Percentiles rank a stretch among this genome's conserved stretches.
These are phyloP conservation scores for Zaprionus davidi DNA, from an alignment of 1,140 invertebrate species.

Conservation along the genomic window DNA sequence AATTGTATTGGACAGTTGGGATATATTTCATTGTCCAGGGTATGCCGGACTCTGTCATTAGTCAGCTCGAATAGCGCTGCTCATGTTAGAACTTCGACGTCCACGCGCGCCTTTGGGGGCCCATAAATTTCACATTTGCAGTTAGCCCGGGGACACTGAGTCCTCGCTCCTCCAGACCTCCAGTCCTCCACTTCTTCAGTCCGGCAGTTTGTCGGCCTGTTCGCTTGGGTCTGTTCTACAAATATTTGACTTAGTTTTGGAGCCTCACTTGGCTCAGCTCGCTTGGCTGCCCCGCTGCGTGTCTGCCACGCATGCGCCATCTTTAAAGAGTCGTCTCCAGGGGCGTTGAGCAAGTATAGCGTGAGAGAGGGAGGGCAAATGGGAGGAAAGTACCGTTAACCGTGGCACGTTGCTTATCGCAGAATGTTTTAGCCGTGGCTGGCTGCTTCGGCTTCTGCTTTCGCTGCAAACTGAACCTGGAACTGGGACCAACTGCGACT, in stretches of 20 bases:
- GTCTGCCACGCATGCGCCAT: slow-evolving; percentile 76
- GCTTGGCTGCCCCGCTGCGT: slow-evolving; percentile 58
- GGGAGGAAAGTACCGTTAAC: slow-evolving; percentile 58
- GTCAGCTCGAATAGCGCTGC: not conserved
- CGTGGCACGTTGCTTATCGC: slow-evolving; percentile 61
- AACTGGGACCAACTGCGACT: slow-evolving; percentile 4
- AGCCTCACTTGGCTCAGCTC: slow-evolving; percentile 40
- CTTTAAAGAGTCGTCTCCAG: slow-evolving; percentile 23
- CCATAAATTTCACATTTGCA: slow-evolving; percentile 75
- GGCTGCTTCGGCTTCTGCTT: slow-evolving; percentile 34
- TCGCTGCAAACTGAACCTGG: slow-evolving; percentile 7
- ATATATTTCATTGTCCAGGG: slow-evolving; percentile 14
- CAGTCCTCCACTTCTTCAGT: not conserved
- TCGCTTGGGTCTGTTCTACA: slow-evolving; percentile 59
- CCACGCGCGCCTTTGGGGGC: slow-evolving; percentile 65
- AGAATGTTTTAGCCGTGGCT: slow-evolving; percentile 45
- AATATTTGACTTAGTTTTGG: slow-evolving; percentile 79
- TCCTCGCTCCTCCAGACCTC: not conserved
- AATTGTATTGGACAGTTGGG: not conserved
- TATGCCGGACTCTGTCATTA: slow-evolving; percentile 7
- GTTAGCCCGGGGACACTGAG: slow-evolving; percentile 53
- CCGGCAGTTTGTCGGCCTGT: not conserved
- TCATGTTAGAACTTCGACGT: slow-evolving; percentile 32
- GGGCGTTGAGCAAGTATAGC: not conserved
- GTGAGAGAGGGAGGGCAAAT: not conserved